phyloP scores from a whole-genome alignment of 2,888 invertebrate genomes.

The Philereme transversata region DNA sequence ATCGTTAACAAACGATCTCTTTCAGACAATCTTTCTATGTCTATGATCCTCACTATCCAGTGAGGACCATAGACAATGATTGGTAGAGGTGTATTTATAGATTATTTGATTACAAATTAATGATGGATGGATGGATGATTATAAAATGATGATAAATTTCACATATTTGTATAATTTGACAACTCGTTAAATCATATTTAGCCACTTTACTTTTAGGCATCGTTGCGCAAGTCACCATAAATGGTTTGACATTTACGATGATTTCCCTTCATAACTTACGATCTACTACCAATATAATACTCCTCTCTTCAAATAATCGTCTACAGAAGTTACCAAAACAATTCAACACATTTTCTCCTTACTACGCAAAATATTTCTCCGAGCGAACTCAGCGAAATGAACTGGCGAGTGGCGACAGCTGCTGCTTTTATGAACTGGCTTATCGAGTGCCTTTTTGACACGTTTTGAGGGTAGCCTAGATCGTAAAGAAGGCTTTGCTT shows the following conservation, averaged over 20 bases:
- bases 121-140: too few species aligned
- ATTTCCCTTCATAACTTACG: neutral
- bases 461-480: conserved; percentile 29
- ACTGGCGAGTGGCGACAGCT: conserved; percentile 22
- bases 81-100: too few species aligned
- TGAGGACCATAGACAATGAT: too few species aligned
- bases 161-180: too few species aligned
- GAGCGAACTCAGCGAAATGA: conserved; percentile 20
- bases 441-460: conserved; percentile 41
- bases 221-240: too few species aligned
- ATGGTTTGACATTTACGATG: neutral
- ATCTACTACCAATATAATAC: neutral
- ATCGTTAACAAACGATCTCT: too few species aligned
- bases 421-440: conserved; percentile 37
- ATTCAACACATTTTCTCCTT: conserved; percentile 12
- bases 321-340: conserved; percentile 11
- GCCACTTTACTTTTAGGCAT: too few species aligned
- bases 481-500: conserved; percentile 9
- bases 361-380: conserved; percentile 6
- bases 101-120: too few species aligned
- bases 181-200: too few species aligned
- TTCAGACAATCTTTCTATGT: too few species aligned
- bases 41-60: too few species aligned
- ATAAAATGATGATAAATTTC: too few species aligned
- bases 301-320: conserved; percentile 8